Conservation (phyloP, 2,888 invertebrate species). For the Callimorpha dominula region DNA sequence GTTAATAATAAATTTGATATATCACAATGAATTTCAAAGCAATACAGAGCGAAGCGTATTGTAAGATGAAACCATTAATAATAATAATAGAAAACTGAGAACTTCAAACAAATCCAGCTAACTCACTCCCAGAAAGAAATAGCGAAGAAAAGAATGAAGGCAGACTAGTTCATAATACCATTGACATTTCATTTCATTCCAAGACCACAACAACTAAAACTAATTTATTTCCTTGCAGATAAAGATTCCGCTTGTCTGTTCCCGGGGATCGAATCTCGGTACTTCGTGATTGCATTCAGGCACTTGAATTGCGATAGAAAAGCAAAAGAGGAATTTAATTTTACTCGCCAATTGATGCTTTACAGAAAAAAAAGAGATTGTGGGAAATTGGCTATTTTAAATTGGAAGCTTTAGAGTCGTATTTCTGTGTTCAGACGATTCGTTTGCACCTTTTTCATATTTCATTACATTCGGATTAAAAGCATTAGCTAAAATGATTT, state of each 20-base stretch:
- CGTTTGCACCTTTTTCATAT: constrained; percentile 3
- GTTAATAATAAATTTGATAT: no score
- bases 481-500: background rate
- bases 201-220: constrained; percentile 49
- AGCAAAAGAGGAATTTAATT: constrained; percentile 50
- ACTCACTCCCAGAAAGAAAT: constrained; percentile 20
- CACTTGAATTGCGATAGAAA: constrained; percentile 41
- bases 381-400: constrained; percentile 17
- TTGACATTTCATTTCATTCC: constrained; percentile 48
- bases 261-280: constrained; percentile 49
- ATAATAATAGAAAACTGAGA: background rate
- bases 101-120: constrained; percentile 20
- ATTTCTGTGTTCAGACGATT: constrained; percentile 15
- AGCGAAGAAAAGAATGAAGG: constrained; percentile 20
- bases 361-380: constrained; percentile 29
- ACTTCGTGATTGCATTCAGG: constrained; percentile 49
- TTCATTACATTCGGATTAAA: constrained; percentile 1
- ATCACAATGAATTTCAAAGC: background rate
- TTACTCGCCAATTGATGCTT: constrained; percentile 40
- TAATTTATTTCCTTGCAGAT: constrained; percentile 50
- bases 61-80: background rate
- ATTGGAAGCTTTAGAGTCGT: constrained; percentile 9
- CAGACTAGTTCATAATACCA: constrained; percentile 44
- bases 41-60: background rate
- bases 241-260: constrained; percentile 48